Conservation (phyloP, 2,888 invertebrate genomes). For the Caenorhabditis becei region DNA sequence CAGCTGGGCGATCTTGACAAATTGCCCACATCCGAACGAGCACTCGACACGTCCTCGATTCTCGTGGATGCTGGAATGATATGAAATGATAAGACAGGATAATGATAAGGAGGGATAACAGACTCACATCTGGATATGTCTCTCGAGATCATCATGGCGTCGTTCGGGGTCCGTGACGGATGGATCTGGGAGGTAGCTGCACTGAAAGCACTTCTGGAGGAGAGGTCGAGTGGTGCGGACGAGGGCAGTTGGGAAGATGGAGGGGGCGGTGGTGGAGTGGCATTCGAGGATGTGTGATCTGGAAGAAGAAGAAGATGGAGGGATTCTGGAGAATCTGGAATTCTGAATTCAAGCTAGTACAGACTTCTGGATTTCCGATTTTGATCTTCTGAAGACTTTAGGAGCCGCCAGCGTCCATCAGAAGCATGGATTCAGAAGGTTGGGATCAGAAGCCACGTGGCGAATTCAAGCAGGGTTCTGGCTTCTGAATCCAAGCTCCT, state of each 20-base stretch:
- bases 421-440: too few relatives aligned
- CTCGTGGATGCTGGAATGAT: constrained; percentile 36
- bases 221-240: constrained; percentile 1
- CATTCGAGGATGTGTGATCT: constrained; percentile 44
- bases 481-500: too few relatives aligned
- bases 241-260: background rate
- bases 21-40: constrained; percentile 18
- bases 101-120: too few relatives aligned
- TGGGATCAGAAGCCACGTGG: too few relatives aligned
- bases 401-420: too few relatives aligned
- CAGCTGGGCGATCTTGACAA: background rate
- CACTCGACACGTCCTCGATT: constrained; percentile 11
- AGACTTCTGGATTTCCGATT: too few relatives aligned
- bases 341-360: too few relatives aligned
- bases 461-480: too few relatives aligned
- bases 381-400: too few relatives aligned
- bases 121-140: constrained; percentile 51
- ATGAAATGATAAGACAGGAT: too few relatives aligned
- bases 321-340: too few relatives aligned
- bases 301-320: constrained; percentile 1
- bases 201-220: constrained; percentile 42
- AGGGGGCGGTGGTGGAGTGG: background rate
- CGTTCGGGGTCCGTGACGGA: background rate
- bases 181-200: constrained; percentile 40
- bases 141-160: constrained; percentile 39